Conservation (phyloP, 1,140 invertebrate genomes). For the Acromyrmex charruanus region DNA sequence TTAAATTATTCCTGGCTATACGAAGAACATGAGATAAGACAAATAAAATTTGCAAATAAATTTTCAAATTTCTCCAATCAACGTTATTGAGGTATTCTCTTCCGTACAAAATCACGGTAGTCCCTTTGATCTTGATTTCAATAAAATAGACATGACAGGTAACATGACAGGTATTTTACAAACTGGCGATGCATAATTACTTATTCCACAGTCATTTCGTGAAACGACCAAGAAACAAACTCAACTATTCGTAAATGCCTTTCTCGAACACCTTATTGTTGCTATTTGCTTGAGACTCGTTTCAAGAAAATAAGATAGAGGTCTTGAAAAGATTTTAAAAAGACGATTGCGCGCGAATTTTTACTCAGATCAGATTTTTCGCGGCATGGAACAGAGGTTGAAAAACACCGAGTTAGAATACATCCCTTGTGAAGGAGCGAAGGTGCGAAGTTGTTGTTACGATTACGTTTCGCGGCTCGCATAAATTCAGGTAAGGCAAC, state of each 20-base stretch:
- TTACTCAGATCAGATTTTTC: background rate
- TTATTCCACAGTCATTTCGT: background rate
- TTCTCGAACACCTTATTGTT: constrained; percentile 58
- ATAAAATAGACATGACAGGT: constrained; percentile 1
- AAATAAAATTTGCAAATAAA: background rate
- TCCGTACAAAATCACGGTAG: constrained; percentile 1
- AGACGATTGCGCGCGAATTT: background rate
- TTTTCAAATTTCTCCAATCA: background rate
- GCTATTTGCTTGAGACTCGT: constrained; percentile 22
- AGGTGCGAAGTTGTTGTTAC: constrained; percentile 61
- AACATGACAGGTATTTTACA: constrained; percentile 20
- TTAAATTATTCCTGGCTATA: background rate
- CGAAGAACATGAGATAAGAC: background rate
- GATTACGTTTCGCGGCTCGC: constrained; percentile 52
- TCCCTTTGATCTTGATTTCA: constrained; percentile 54
- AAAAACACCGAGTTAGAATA: constrained; percentile 57
- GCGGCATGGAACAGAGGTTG: constrained; percentile 39
- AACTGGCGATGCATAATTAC: constrained; percentile 14
- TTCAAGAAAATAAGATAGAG: background rate
- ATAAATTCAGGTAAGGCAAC: constrained; percentile 42
- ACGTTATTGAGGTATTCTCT: constrained; percentile 24
- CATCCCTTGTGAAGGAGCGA: constrained; percentile 13
- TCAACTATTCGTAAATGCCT: constrained; percentile 20
- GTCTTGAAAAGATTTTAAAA: background rate
- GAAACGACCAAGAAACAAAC: background rate